phyloP scores from a whole-genome alignment of 1,140 invertebrate species.

The Coelopa frigida region DNA sequence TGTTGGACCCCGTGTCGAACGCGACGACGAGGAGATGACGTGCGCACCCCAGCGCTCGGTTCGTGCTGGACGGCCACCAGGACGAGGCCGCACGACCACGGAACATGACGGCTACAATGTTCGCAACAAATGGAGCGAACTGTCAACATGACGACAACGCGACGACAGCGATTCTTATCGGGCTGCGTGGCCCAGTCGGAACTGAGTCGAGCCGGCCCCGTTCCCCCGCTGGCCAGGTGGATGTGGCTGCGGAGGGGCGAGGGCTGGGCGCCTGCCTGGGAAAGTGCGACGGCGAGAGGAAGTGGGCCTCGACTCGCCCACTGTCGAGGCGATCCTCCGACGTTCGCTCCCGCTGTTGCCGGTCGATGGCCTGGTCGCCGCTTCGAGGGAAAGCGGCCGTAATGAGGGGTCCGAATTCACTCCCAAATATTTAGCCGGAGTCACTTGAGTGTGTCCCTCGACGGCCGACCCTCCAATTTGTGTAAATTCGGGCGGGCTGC shows the following conservation, averaged over 20 bases:
- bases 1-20: neutral
- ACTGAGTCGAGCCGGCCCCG: too few relatives aligned
- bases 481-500: too few relatives aligned
- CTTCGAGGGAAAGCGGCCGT: too few relatives aligned
- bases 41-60: neutral
- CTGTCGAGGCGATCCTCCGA: too few relatives aligned
- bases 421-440: slow-evolving; percentile 15
- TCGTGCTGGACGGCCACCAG: neutral
- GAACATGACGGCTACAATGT: slow-evolving; percentile 7
- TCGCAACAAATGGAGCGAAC: slow-evolving; percentile 12
- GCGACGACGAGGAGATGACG: slow-evolving; percentile 9
- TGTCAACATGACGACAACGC: slow-evolving; percentile 14
- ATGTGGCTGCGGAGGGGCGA: too few relatives aligned
- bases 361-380: too few relatives aligned
- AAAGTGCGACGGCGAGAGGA: too few relatives aligned
- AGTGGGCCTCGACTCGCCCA: too few relatives aligned
- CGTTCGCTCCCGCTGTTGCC: too few relatives aligned
- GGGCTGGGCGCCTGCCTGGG: too few relatives aligned
- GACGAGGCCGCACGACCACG: neutral
- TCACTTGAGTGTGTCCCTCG: slow-evolving; percentile 38
- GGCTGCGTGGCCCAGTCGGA: too few relatives aligned
- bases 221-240: too few relatives aligned
- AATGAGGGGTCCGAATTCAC: neutral
- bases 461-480: slow-evolving; percentile 29
- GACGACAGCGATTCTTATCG: slow-evolving; percentile 10